phyloP scores from a whole-genome alignment of 2,888 invertebrate species.

The Megaustenia siamemsis region DNA sequence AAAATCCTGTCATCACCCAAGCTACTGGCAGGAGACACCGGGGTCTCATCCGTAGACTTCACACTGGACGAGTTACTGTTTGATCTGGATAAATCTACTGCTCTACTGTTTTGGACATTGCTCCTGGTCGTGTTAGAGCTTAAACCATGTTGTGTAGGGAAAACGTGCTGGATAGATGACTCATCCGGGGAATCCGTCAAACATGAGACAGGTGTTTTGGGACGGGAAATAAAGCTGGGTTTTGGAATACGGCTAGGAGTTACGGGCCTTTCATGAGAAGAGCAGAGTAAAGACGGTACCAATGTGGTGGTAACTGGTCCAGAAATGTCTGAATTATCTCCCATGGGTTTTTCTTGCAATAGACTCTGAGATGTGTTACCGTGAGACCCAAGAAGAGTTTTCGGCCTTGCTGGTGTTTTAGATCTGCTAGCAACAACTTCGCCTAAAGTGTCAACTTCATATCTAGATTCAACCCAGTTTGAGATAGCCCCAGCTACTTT shows the following conservation, averaged over 20 bases:
- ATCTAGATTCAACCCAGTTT: slow-evolving; percentile 44
- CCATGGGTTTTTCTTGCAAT: slow-evolving; percentile 30
- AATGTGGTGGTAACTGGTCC: not conserved
- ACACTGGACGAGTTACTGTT: slow-evolving; percentile 47
- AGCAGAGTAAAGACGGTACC: not conserved
- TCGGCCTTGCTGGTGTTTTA: slow-evolving; percentile 47
- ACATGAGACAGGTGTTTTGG: slow-evolving; percentile 32
- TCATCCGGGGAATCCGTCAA: not conserved
- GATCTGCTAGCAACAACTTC: slow-evolving; percentile 2
- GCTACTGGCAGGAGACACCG: slow-evolving; percentile 61
- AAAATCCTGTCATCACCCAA: slow-evolving; percentile 59
- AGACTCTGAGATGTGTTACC: slow-evolving; percentile 15
- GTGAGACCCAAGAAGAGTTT: slow-evolving; percentile 36
- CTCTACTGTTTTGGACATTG: not conserved
- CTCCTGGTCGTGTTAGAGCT: not conserved
- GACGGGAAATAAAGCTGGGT: slow-evolving; percentile 51
- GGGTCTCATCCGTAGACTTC: slow-evolving; percentile 21
- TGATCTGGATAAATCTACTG: slow-evolving; percentile 33
- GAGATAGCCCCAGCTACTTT: slow-evolving; percentile 55
- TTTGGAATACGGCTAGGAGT: slow-evolving; percentile 60
- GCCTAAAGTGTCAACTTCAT: slow-evolving; percentile 5
- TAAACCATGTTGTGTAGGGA: not conserved
- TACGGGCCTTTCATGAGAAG: slow-evolving; percentile 54
- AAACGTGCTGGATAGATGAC: not conserved
- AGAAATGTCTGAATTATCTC: slow-evolving; percentile 26